These are phyloP conservation scores for Ophthalmolycus amberensis DNA, from an alignment of 2,113 vertebrate genomes.

Conservation along the genomic window DNA sequence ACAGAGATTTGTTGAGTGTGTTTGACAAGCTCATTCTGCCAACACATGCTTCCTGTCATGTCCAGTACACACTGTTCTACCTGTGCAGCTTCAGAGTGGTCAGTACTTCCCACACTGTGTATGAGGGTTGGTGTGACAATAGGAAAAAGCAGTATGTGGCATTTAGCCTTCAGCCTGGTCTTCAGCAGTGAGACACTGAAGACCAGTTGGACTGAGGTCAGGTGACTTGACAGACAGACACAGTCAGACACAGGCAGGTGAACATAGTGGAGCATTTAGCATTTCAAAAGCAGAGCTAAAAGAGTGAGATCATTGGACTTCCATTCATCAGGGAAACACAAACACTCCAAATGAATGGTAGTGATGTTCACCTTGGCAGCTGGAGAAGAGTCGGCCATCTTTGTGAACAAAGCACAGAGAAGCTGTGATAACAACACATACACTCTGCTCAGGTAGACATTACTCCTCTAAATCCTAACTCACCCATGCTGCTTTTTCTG, in stretches of 20 bases:
- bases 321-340: too few species aligned
- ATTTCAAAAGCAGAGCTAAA: too few species aligned
- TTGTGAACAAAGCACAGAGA: too few species aligned
- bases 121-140: background rate
- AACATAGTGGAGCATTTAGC: background rate
- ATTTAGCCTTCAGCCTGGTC: background rate
- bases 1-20: conserved; percentile 88
- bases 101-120: conserved; percentile 67
- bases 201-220: background rate
- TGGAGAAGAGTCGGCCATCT: too few species aligned
- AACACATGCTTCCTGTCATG: conserved; percentile 93
- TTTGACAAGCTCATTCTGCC: conserved; percentile 96
- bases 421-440: too few species aligned
- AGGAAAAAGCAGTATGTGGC: background rate
- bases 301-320: too few species aligned
- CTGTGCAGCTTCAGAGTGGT: conserved; percentile 97
- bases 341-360: too few species aligned
- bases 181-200: too few species aligned
- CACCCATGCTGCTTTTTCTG: background rate
- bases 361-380: too few species aligned
- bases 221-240: background rate
- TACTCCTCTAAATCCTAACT: background rate
- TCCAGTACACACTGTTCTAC: conserved; percentile 95
- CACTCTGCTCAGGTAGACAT: too few species aligned
- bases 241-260: background rate